These are phyloP conservation scores for Podotricha telesiphe DNA, from an alignment of 2,888 invertebrate genomes.

Conservation along the genomic window DNA sequence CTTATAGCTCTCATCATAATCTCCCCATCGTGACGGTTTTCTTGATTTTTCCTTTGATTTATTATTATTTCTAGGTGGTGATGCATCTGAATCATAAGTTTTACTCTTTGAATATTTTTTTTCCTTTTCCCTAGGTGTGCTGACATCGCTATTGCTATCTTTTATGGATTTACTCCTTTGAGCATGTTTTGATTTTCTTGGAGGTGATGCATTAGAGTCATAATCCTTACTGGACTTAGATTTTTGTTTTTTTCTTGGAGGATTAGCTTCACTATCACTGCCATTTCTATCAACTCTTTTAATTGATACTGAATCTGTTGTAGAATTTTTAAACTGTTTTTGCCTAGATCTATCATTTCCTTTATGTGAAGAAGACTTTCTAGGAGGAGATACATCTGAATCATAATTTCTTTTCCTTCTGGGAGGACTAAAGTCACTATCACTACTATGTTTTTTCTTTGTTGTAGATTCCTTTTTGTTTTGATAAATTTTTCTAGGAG, in stretches of 20 bases:
- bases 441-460: conserved; percentile 49
- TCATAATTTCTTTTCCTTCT: conserved; percentile 53
- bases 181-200: conserved; percentile 50
- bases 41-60: conserved; percentile 29
- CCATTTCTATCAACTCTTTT: neutral
- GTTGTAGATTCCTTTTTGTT: conserved; percentile 28
- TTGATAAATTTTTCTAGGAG: conserved; percentile 48
- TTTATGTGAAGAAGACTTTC: conserved; percentile 44
- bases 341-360: neutral
- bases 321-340: neutral
- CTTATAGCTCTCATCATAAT: conserved; percentile 30
- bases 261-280: conserved; percentile 16
- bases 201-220: conserved; percentile 50
- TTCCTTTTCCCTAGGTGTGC: conserved; percentile 24
- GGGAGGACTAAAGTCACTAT: conserved; percentile 71
- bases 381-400: conserved; percentile 51
- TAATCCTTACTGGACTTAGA: conserved; percentile 1
- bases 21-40: conserved; percentile 39
- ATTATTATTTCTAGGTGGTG: conserved; percentile 41
- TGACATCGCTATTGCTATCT: conserved; percentile 16
- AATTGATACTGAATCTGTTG: conserved; percentile 1
- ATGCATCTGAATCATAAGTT: conserved; percentile 48
- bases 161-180: conserved; percentile 11
- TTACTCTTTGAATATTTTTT: neutral
- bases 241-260: conserved; percentile 5